Evolutionary conservation across 2,113 vertebrate species (phyloP), one percentile per base, ranked within the genome.

Genomic region (Antennarius striatus): DNA sequence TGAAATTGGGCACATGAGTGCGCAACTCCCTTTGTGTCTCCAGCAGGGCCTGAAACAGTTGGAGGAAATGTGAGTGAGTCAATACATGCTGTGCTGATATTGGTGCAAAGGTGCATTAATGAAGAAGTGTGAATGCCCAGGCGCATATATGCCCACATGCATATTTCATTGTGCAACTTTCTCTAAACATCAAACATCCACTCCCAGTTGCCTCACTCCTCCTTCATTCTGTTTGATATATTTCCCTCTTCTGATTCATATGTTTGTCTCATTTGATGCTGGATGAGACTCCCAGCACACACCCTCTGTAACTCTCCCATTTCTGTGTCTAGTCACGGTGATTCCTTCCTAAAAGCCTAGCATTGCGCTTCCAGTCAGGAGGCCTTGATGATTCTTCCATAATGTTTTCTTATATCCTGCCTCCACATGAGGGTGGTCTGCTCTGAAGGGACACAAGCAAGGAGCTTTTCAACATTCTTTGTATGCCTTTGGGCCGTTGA

Each of bases 1-100:
- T 99, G 92, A 99, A 99, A 91, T 98, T 96, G 1, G 97, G 96
- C 88, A 99, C 96, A 75, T 96, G 94, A 70, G 91, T 90, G 47
- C 96, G 96, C 60, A 99, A 93, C 82, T 97, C 95, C 0, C 93
- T 96, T 89, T 99, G 97, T 0, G 95, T 97, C 86, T 98, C 92
- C 17, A 96, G 93, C 83, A 99, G 91, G 10, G 97, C 97, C 97
- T 99, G 81, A 36, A 71, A 71, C 60, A 39, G 73, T 63, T 47
- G 66, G 79, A 77, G 71, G 67, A 55, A 53, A 69, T 62, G 32
- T 63, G 63, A 10, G 56, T 60, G 69, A 82, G 72, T 73, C 57
- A 77, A 16, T 55, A 4, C 57, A 53, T 1, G 36, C 63, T 40
- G 40, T 4, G 54, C 68, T 71, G 52, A 63, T 39, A 39, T 48